phyloP scores from a whole-genome alignment of 2,797 vertebrate genomes.

The Yasuhikotakia modesta region DNA sequence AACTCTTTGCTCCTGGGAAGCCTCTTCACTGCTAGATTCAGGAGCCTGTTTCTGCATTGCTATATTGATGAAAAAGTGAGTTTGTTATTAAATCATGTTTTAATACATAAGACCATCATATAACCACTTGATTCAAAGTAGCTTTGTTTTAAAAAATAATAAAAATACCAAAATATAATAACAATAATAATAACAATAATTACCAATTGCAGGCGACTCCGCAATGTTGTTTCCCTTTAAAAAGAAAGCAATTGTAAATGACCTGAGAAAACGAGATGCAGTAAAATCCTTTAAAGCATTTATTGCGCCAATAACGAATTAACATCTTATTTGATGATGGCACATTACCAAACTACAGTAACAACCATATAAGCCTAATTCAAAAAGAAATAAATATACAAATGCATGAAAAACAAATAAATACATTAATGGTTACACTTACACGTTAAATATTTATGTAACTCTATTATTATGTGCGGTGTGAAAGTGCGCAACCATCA shows the following conservation, averaged over 20 bases:
- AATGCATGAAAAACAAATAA: no score
- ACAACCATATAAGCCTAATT: no score
- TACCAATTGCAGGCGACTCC: not conserved
- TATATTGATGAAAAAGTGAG: not conserved
- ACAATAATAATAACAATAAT: no score
- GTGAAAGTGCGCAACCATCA: not conserved
- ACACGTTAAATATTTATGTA: not conserved
- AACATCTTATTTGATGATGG: no score
- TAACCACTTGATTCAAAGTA: not conserved
- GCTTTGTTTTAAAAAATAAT: not conserved
- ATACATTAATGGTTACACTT: no score
- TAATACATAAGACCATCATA: not conserved
- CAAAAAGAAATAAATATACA: no score
- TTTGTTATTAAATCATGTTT: not conserved
- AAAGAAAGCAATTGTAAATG: not conserved
- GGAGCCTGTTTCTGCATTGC: not conserved
- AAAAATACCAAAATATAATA: no score
- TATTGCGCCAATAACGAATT: no score
- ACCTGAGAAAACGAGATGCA: not conserved
- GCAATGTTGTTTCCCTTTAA: not conserved
- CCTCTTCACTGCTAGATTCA: not conserved
- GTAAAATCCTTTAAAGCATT: no score
- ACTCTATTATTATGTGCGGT: not conserved
- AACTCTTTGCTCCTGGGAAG: not conserved
- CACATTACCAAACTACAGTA: no score